Percentiles rank a stretch among this genome's conserved stretches.
Conservation (phyloP, 2,888 invertebrate genomes). For the Horisme vitalbata region DNA sequence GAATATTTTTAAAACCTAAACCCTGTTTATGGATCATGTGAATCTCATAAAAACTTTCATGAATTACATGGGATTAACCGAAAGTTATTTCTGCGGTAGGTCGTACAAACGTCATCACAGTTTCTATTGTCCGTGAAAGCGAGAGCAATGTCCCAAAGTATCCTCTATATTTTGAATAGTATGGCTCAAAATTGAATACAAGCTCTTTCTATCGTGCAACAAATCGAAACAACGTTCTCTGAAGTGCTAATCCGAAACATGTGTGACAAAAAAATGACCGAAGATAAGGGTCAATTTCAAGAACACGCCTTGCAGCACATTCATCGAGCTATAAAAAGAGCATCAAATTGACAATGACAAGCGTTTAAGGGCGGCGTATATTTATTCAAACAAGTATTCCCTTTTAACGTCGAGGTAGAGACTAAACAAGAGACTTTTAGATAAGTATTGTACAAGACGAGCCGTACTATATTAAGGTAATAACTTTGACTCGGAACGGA, state of each 20-base stretch:
- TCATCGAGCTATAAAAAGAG: constrained; percentile 72
- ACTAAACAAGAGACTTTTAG: constrained; percentile 76
- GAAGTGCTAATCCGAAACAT: constrained; percentile 80
- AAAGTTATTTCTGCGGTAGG: constrained; percentile 77
- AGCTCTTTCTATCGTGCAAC: constrained; percentile 39
- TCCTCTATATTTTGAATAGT: constrained; percentile 11
- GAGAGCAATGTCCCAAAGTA: not conserved
- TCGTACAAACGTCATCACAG: constrained; percentile 48
- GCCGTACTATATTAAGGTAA: constrained; percentile 66
- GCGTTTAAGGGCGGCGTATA: constrained; percentile 74
- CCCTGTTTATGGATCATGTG: constrained; percentile 56
- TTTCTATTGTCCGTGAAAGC: constrained; percentile 34
- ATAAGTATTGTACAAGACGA: constrained; percentile 69
- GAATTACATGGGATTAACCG: constrained; percentile 70
- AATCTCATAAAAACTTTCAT: constrained; percentile 64
- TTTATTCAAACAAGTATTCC: constrained; percentile 81
- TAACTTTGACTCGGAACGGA: constrained; percentile 61
- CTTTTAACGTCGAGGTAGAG: constrained; percentile 73
- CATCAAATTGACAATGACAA: constrained; percentile 79
- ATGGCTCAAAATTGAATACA: constrained; percentile 40
- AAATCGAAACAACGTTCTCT: constrained; percentile 66
- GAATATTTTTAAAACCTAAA: constrained; percentile 48
- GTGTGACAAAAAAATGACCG: constrained; percentile 71
- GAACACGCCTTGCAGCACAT: constrained; percentile 67
- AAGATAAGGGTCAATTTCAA: constrained; percentile 78